phyloP scores from a whole-genome alignment of 2,797 vertebrate genomes.

The Ctenochaetus hawaiiensis region DNA sequence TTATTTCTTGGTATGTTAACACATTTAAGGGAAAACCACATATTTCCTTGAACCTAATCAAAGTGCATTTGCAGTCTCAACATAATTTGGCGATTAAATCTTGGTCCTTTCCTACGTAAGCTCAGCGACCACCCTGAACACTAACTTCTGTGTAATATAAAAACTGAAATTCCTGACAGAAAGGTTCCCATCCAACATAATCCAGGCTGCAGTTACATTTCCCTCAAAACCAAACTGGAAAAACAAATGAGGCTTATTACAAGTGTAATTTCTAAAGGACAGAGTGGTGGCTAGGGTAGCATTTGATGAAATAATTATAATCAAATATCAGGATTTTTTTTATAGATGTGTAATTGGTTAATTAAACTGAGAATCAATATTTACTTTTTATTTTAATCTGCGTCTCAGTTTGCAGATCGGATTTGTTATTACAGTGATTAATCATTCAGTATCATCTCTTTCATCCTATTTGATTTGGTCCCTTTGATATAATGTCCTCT shows the following conservation, averaged over 20 bases:
- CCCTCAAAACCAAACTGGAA: neutral
- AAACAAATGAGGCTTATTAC: constrained; percentile 31
- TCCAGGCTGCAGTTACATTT: constrained; percentile 21
- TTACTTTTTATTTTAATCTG: constrained; percentile 59
- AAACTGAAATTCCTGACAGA: neutral
- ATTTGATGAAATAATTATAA: constrained; percentile 47
- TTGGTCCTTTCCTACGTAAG: neutral
- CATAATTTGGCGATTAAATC: neutral
- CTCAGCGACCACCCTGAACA: neutral
- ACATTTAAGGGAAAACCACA: neutral
- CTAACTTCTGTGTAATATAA: neutral
- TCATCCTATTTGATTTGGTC: constrained; percentile 51
- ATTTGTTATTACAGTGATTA: constrained; percentile 59
- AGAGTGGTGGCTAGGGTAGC: neutral
- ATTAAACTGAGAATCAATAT: constrained; percentile 66
- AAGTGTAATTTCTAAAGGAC: constrained; percentile 22
- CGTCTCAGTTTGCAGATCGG: constrained; percentile 52
- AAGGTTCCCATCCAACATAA: neutral
- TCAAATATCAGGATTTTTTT: constrained; percentile 62
- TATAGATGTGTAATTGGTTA: constrained; percentile 60
- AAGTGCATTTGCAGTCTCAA: constrained; percentile 2
- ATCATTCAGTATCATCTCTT: constrained; percentile 49
- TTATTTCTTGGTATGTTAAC: neutral
- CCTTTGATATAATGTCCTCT: constrained; percentile 54
- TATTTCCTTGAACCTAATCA: neutral